A percentile compares a stretch with the other conserved stretches of the same genome.
These are phyloP conservation scores for Lacerta bilineata DNA, from an alignment of 2,797 vertebrate genomes.

Conservation along the genomic window DNA sequence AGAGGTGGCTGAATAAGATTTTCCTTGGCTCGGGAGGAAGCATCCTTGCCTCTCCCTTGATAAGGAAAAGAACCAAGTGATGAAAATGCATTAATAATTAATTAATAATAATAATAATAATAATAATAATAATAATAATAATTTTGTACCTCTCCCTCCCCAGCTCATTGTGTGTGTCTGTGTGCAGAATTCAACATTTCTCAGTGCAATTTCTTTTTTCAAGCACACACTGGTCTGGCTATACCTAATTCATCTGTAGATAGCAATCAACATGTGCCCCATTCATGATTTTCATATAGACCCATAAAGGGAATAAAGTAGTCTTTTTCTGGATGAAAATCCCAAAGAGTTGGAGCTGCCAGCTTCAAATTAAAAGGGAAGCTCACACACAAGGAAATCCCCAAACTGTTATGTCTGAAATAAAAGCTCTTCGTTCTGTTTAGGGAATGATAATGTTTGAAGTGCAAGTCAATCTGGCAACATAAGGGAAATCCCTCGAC, in stretches of 20 bases:
- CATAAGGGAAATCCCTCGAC: neutral
- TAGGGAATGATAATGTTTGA: neutral
- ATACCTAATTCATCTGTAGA: neutral
- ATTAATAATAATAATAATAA: no score
- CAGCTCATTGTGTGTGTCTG: no score
- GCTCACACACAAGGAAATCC: neutral
- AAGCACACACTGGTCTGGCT: no score
- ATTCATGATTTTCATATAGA: neutral
- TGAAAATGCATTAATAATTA: neutral
- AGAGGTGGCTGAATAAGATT: neutral
- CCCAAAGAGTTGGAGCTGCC: neutral
- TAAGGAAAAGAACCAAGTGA: neutral
- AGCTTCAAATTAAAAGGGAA: slow-evolving; percentile 13
- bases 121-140: no score
- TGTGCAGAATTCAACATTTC: neutral
- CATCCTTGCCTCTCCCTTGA: neutral
- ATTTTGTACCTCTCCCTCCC: no score
- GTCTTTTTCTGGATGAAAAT: neutral
- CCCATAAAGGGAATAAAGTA: neutral
- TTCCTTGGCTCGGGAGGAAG: neutral
- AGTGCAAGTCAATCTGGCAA: neutral
- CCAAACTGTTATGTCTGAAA: neutral
- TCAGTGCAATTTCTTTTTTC: neutral
- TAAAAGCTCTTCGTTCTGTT: neutral
- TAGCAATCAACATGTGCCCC: neutral